Conservation (phyloP, 2,888 invertebrate species). For the Nasonia oneida region DNA sequence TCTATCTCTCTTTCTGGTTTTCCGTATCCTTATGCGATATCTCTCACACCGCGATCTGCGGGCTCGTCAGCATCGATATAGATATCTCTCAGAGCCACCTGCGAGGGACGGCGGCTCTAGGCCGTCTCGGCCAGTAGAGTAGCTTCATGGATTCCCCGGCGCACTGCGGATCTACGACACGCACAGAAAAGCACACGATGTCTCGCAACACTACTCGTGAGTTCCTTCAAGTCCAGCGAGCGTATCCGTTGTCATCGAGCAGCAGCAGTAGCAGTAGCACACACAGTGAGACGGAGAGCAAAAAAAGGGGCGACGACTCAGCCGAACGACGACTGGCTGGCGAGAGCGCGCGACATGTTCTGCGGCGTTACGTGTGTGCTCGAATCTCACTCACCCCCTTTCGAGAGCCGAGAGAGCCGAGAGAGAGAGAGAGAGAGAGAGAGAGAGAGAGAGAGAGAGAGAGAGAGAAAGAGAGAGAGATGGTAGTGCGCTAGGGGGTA, state of each 20-base stretch:
- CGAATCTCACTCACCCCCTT: conserved; percentile 61
- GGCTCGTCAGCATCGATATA: no score
- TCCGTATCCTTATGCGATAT: no score
- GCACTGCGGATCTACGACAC: neutral
- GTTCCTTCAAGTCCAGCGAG: no score
- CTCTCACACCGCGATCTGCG: no score
- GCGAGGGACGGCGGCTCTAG: conserved; percentile 47
- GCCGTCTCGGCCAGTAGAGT: conserved; percentile 62
- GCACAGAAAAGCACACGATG: no score
- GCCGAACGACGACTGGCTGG: conserved; percentile 68
- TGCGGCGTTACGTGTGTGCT: conserved; percentile 69
- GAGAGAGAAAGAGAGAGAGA: conserved; percentile 37
- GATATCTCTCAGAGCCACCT: neutral
- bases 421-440: conserved; percentile 56
- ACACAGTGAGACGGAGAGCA: neutral
- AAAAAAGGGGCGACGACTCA: conserved; percentile 20
- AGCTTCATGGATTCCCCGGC: conserved; percentile 23
- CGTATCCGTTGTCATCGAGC: no score
- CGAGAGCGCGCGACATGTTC: conserved; percentile 73
- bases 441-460: conserved; percentile 1
- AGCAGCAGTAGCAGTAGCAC: neutral
- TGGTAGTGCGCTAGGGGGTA: neutral
- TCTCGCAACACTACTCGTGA: no score
- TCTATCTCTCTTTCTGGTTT: neutral
- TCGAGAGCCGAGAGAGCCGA: conserved; percentile 11